Evolutionary conservation across 2,888 invertebrate species (phyloP).

Genomic region (Phlogophora meticulosa): DNA sequence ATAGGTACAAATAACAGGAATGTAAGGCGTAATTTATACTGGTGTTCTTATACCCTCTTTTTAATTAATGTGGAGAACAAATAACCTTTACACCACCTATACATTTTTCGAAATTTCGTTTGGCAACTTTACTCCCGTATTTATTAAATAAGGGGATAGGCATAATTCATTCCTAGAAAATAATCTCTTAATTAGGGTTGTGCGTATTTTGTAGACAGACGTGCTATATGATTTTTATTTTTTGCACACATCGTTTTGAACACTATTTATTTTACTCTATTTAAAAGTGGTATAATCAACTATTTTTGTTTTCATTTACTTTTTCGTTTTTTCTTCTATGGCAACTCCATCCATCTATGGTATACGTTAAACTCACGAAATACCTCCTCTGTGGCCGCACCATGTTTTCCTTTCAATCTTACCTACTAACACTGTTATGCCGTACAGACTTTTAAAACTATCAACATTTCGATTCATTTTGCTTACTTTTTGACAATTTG

Average conservation of each 20-base stretch:
- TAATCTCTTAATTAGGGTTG: constrained; percentile 7
- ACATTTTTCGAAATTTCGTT: too few species aligned
- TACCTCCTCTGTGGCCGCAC: too few species aligned
- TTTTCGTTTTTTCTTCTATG: background rate
- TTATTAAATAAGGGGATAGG: background rate
- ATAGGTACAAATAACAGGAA: constrained; percentile 57
- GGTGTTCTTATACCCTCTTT: background rate
- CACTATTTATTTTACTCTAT: background rate
- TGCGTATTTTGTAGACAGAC: constrained; percentile 1
- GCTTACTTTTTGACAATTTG: background rate
- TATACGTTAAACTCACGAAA: too few species aligned
- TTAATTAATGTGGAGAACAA: too few species aligned
- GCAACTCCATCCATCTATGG: too few species aligned
- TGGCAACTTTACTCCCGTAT: too few species aligned
- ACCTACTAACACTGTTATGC: background rate
- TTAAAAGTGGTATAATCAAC: constrained; percentile 1
- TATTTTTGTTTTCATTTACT: background rate
- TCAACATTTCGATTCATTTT: background rate
- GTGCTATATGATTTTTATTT: background rate
- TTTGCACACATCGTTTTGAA: background rate
- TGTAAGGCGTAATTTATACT: constrained; percentile 47
- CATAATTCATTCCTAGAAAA: background rate
- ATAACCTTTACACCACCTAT: too few species aligned
- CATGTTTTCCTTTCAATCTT: background rate
- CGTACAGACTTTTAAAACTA: background rate